Evolutionary conservation across 2,888 invertebrate species (phyloP).

Genomic region (Oscheius sp.): DNA sequence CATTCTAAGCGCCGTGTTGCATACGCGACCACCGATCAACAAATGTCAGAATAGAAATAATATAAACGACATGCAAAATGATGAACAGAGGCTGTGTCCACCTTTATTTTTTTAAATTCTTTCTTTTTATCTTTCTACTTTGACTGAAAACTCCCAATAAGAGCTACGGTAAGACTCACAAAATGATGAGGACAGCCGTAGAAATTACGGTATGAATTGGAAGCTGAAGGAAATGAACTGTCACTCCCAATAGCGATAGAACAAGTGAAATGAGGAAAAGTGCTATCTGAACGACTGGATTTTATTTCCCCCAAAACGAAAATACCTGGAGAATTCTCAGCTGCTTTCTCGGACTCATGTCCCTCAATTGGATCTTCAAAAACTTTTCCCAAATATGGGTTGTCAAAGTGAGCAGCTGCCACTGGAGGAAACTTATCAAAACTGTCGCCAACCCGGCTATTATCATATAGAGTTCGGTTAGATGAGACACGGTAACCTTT

Average conservation of each 20-base stretch:
- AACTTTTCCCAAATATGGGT: constrained; percentile 45
- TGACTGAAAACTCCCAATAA: too few relatives aligned
- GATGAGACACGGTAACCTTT: constrained; percentile 29
- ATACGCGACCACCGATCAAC: too few relatives aligned
- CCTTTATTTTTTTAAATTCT: too few relatives aligned
- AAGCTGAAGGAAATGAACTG: constrained; percentile 1
- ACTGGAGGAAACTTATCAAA: constrained; percentile 37
- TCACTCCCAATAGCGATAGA: background rate
- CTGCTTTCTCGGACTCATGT: constrained; percentile 40
- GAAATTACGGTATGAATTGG: constrained; percentile 20
- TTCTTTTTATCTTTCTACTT: too few relatives aligned
- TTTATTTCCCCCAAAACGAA: too few relatives aligned
- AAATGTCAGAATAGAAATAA: too few relatives aligned
- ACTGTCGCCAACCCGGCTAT: constrained; percentile 34
- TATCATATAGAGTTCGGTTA: constrained; percentile 34
- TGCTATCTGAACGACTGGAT: background rate
- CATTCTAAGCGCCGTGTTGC: too few relatives aligned
- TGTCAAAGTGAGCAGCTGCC: constrained; percentile 29
- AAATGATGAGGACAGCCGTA: constrained; percentile 35
- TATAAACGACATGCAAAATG: too few relatives aligned
- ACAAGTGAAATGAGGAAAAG: background rate
- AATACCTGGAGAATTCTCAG: constrained; percentile 38
- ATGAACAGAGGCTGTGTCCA: too few relatives aligned
- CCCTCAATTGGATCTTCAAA: constrained; percentile 33
- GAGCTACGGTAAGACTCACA: too few relatives aligned